Evolutionary conservation across 1,140 invertebrate genomes (phyloP), one percentile per base, ranked within the genome.

Genomic region (Hydropsyche tenuis): DNA sequence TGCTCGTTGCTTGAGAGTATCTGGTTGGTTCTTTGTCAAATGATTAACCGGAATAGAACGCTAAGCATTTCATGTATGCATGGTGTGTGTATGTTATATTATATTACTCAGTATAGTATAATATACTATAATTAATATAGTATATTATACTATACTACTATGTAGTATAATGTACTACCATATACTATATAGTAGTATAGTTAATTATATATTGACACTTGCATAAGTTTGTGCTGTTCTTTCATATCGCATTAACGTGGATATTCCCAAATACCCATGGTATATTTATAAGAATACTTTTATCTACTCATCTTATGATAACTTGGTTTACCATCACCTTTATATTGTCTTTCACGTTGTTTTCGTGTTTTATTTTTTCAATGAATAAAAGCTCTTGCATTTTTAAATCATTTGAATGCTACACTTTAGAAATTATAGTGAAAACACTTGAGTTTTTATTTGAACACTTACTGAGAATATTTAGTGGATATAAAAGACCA

Each of bases 211-310:
- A 60, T 60, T 60, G 23, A 60, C 56, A 22, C 56, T 45, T 65
- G 42, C 63, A 65, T 65, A 45, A 65, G 63, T 65, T 65, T 65
- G 63, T 65, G 63, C 63, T 45, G 63, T 65, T 65, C 42, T 65
- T 65, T 65, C 63, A 65, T 65, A 65, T 65, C 63, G 63, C 63
- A 65, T 65, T 65, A 65, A 37, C 11, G 30, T 65, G 30, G 30
- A 65, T 42, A 42, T 65, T 18, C 16, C 27, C 18, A 43, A 43
- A 65, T 65, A 42, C 43, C 23, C 23, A 60, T 25, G 22, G n/a
- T n/a, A 23, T 60, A 25, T 22, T 22, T 60, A 60, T 60, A 60
- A 60, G 56, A 60, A 60, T 60, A 60, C 22, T 25, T 25, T 60
- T 37, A 60, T 23, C 56, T 60, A 60, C 20, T 60, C 23, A 60